Evolutionary conservation across 1,140 invertebrate species (phyloP), one percentile per base, ranked within the genome.

Genomic region (Diachasmimorpha longicaudata): DNA sequence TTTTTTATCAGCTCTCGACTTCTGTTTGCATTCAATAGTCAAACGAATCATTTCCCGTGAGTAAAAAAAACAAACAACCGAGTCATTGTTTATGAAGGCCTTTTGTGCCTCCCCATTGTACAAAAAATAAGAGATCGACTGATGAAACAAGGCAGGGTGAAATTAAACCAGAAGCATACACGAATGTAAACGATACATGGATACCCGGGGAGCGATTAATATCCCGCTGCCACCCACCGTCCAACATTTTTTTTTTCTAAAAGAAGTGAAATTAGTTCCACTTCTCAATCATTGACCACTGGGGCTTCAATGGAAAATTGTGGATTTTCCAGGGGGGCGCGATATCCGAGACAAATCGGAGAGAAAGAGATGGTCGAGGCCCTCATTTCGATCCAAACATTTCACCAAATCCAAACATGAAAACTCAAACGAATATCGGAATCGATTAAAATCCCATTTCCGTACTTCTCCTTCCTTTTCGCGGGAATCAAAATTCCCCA

Each of bases 51-150:
- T 21, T 19, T 19, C 16, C n/a, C 19, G 48, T 52, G 16, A 52
- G 19, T 46, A 70, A 48, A 46, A 55, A 42, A 68, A 68, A 44
- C 63, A 74, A 74, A 46, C 8, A 9, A n/a, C 39, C 67, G 10
- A 70, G 66, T 75, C 66, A 70, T 69, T 75, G 73, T 75, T 69
- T 75, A 75, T 75, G 14, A 52, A 67, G 25, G 1, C 58, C 66
- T 52, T 70, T 75, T 74, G 72, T 73, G 39, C 58, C 4, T 25
- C 44, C 31, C 70, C 44, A 48, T 23, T 37, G 14, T 11, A 42
- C 16, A 73, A 73, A 73, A 73, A 72, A 71, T 48, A 52, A 39
- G 16, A 71, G 19, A 44, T 31, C 23, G 23, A 71, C 48, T 42
- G 23, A 71, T 71, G 39, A 25, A 52, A 52, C 31, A 55, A 72